Base-by-base conservation (phyloP, 1,140 invertebrate species). In the Dinoponera quadriceps region DNA sequence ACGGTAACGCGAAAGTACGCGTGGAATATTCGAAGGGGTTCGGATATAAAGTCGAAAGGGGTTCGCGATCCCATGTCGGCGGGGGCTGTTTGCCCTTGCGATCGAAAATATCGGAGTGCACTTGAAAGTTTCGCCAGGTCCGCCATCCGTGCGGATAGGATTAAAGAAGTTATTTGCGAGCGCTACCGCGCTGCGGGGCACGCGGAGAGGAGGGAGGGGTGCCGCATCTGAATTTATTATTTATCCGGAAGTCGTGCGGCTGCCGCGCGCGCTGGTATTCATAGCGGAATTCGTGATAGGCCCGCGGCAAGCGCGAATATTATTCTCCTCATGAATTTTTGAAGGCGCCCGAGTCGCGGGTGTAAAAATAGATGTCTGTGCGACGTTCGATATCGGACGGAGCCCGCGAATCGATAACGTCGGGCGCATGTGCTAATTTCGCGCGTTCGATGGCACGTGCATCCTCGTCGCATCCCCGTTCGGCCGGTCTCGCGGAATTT, bases 111-210 rank as follows among this genome's bases (percentile, higher is more conserved):
- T 71, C 20, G n/a, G 22, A 82, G 74, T 82, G 57, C 68, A 90
- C 71, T 88, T 66, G n/a, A 25, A 75, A 88, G 69, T 88, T 85
- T 88, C 68, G 85, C 69, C 72, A 62, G 7, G 18, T 80, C 25
- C 27, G 51, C 29, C 57, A 60, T 73, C 72, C 83, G 65, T 55
- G 38, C 11, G 66, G 33, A 22, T 20, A 49, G 69, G 86, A 88
- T 88, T 88, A 88, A 88, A 88, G 87, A 88, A 88, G 84, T 88
- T 88, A 88, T 88, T 88, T 77, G 86, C 69, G 85, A 83, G 80
- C 81, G 77, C 69, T 83, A 63, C 44, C 84, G 69, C 71, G 29
- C 55, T 25, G 68, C 49, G 20, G 25, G 29, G n/a, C 3, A 54
- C 62, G 38, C 29, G 9, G 38, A 0, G 38, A 9, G 38, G 33